These are phyloP conservation scores for Leptura quadrifasciata DNA, from an alignment of 2,888 invertebrate species.

Conservation along the genomic window DNA sequence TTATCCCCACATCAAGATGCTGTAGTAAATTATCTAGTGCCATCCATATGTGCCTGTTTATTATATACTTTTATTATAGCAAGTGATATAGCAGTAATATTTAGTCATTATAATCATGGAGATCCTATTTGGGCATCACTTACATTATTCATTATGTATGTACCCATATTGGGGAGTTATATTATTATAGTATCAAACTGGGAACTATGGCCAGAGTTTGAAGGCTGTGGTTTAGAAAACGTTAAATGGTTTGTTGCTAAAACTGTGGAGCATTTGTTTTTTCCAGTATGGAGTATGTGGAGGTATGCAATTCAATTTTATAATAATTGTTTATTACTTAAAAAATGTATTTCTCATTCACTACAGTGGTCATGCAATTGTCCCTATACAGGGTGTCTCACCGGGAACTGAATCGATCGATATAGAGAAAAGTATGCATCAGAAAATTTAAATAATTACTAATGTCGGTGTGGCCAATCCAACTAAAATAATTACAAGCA, in stretches of 20 bases:
- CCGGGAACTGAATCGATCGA: too few species aligned
- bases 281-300: slow-evolving; percentile 80
- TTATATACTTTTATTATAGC: slow-evolving; percentile 82
- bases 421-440: too few species aligned
- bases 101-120: slow-evolving; percentile 79
- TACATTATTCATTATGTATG: slow-evolving; percentile 74
- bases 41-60: slow-evolving; percentile 77
- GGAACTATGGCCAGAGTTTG: slow-evolving; percentile 76
- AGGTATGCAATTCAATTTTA: slow-evolving; percentile 72
- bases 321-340: too few species aligned
- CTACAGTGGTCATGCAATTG: too few species aligned
- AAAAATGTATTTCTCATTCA: too few species aligned
- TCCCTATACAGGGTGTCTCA: too few species aligned
- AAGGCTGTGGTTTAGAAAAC: slow-evolving; percentile 73
- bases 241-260: slow-evolving; percentile 74
- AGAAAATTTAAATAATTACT: too few species aligned
- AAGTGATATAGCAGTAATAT: slow-evolving; percentile 80
- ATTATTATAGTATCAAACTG: slow-evolving; percentile 78
- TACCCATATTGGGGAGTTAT: slow-evolving; percentile 78
- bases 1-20: slow-evolving; percentile 74
- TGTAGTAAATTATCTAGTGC: slow-evolving; percentile 76
- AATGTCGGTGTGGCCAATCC: too few species aligned
- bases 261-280: slow-evolving; percentile 75
- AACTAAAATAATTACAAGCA: too few species aligned
- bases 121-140: slow-evolving; percentile 75